Conservation (phyloP, 2,113 vertebrate species). For the Rhinoderma darwinii region DNA sequence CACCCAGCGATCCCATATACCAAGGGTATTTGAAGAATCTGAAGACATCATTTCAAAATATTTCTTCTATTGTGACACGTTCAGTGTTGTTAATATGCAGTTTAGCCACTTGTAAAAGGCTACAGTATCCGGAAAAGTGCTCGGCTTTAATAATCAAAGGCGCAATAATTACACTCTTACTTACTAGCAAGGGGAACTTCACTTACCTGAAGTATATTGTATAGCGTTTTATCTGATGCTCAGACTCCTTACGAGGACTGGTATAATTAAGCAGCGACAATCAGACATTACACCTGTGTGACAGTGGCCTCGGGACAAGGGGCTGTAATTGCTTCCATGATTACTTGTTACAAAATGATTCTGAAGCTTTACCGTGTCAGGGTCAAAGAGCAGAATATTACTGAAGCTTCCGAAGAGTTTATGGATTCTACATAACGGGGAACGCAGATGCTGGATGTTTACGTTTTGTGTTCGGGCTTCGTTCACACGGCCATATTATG, state of each 20-base stretch:
- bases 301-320: slow-evolving; percentile 71
- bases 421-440: neutral
- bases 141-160: slow-evolving; percentile 49
- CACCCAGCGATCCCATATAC: slow-evolving; percentile 65
- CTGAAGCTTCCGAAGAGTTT: slow-evolving; percentile 57
- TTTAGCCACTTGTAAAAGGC: slow-evolving; percentile 61
- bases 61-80: slow-evolving; percentile 61
- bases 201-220: slow-evolving; percentile 66
- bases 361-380: slow-evolving; percentile 62
- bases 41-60: slow-evolving; percentile 64
- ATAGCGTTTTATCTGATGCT: slow-evolving; percentile 64
- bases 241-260: slow-evolving; percentile 61
- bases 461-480: neutral
- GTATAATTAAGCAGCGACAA: slow-evolving; percentile 72
- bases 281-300: slow-evolving; percentile 71
- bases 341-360: slow-evolving; percentile 67
- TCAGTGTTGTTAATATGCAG: slow-evolving; percentile 59
- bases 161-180: slow-evolving; percentile 57
- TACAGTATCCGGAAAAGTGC: slow-evolving; percentile 56
- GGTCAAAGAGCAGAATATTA: slow-evolving; percentile 63
- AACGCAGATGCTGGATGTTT: neutral
- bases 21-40: slow-evolving; percentile 70
- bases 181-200: slow-evolving; percentile 66
- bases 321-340: slow-evolving; percentile 71
- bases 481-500: too few species aligned